phyloP scores from a whole-genome alignment of 2,797 vertebrate genomes.

The Microhierax caerulescens region DNA sequence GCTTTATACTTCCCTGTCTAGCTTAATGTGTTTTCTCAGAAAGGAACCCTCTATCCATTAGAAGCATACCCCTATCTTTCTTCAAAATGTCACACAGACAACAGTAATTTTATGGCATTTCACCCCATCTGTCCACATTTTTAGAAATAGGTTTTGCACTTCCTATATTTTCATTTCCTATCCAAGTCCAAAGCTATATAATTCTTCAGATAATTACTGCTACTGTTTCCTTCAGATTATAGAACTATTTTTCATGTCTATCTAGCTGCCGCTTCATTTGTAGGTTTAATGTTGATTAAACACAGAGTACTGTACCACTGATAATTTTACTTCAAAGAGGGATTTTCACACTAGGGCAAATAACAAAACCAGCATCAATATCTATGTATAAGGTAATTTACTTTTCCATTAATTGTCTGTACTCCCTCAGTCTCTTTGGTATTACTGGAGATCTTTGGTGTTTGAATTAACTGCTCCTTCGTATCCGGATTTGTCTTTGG shows the following conservation, averaged over 20 bases:
- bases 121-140: neutral
- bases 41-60: neutral
- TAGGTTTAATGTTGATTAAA: constrained; percentile 18
- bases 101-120: neutral
- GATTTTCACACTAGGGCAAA: neutral
- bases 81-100: neutral
- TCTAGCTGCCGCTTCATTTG: neutral
- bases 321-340: constrained; percentile 30
- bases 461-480: neutral
- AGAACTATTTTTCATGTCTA: neutral
- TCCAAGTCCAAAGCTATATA: neutral
- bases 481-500: neutral
- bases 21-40: neutral
- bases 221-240: neutral
- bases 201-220: constrained; percentile 12
- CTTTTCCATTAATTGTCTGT: neutral
- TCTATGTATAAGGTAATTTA: neutral
- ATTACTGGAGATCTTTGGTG: neutral
- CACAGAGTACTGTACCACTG: neutral
- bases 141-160: neutral
- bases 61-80: neutral
- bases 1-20: neutral
- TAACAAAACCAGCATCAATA: neutral
- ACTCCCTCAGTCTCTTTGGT: neutral
- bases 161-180: neutral